Evolutionary conservation across 2,797 vertebrate species (phyloP).

Genomic region (Vireo griseus): DNA sequence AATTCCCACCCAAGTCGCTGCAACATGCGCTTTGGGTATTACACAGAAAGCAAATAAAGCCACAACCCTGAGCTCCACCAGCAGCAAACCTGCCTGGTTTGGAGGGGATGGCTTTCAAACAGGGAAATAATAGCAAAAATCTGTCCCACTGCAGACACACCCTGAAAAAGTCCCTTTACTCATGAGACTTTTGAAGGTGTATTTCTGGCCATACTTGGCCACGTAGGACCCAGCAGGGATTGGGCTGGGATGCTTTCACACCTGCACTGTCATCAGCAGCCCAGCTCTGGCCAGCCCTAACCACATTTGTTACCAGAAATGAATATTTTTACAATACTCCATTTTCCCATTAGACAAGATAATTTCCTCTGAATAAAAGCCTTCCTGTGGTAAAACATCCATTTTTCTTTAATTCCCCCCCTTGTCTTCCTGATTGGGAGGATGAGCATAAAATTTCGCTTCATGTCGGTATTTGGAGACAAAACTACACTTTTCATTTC

Average conservation of each 20-base stretch:
- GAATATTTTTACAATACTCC: neutral
- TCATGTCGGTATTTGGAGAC: constrained; percentile 22
- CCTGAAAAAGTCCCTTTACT: neutral
- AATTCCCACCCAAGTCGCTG: neutral
- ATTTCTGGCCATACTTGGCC: neutral
- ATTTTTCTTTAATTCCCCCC: neutral
- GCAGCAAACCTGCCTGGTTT: neutral
- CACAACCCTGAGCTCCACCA: neutral
- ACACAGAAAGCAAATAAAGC: neutral
- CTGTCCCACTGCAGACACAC: neutral
- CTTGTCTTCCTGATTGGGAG: neutral
- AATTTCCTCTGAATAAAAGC: constrained; percentile 14
- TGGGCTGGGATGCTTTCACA: neutral
- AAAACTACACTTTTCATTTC: constrained; percentile 61
- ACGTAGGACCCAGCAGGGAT: neutral
- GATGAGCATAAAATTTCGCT: constrained; percentile 8
- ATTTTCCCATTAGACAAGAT: neutral
- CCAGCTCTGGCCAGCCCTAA: neutral
- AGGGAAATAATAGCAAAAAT: neutral
- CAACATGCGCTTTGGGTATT: neutral
- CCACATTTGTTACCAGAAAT: neutral
- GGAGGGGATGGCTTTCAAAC: neutral
- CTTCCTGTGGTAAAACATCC: neutral
- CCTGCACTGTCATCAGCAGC: neutral
- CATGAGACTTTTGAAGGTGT: neutral